Conservation (phyloP, 2,888 invertebrate genomes). For the Nomada ferruginata region DNA sequence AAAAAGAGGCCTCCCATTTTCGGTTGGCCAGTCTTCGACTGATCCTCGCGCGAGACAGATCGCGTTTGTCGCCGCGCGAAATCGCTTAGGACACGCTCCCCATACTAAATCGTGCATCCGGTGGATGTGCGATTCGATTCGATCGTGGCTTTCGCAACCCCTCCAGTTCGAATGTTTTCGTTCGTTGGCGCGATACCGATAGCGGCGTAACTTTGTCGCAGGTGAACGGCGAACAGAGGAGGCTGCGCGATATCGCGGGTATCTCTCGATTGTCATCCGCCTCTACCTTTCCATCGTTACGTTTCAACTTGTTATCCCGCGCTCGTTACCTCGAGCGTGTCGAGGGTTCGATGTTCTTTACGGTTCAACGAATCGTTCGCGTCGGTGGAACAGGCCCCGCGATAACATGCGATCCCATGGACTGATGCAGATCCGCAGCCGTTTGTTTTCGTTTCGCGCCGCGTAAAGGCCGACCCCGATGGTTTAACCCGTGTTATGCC, state of each 20-base stretch:
- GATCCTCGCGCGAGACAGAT: slow-evolving; percentile 65
- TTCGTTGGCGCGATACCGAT: too few species aligned
- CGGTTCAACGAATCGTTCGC: slow-evolving; percentile 26
- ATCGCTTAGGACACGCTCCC: slow-evolving; percentile 42
- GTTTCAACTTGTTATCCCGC: too few species aligned
- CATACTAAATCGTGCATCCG: not conserved
- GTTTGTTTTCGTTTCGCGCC: slow-evolving; percentile 38
- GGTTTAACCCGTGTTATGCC: slow-evolving; percentile 21
- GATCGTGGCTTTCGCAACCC: not conserved
- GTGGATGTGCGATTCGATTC: not conserved
- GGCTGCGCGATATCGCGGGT: too few species aligned
- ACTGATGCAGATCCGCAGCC: not conserved
- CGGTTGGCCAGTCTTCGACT: slow-evolving; percentile 68
- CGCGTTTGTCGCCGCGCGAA: slow-evolving; percentile 22
- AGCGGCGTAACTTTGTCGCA: too few species aligned
- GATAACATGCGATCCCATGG: not conserved
- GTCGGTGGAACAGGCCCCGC: not conserved
- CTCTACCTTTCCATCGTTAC: not conserved
- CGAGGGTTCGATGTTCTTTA: slow-evolving; percentile 31
- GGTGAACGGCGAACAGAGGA: too few species aligned
- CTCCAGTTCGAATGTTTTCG: too few species aligned
- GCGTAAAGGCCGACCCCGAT: not conserved
- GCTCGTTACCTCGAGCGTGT: not conserved
- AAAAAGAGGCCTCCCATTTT: slow-evolving; percentile 65
- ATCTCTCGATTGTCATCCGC: too few species aligned